These are phyloP conservation scores for Allolobophora icterica DNA, from an alignment of 2,888 invertebrate species.

Conservation along the genomic window DNA sequence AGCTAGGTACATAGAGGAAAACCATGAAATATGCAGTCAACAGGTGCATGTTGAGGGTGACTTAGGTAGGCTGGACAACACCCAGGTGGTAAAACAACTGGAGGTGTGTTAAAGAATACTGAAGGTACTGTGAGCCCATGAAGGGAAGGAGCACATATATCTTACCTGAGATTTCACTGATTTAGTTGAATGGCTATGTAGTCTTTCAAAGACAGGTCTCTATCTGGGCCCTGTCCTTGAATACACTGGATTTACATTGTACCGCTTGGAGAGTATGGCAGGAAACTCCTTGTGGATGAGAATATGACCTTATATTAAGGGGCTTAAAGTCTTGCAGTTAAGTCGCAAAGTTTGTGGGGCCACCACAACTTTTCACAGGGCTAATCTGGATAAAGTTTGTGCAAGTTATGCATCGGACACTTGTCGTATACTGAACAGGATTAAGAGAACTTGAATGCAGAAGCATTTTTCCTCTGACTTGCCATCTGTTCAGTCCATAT, in stretches of 20 bases:
- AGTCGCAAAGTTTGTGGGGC: background rate
- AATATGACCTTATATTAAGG: too few species aligned
- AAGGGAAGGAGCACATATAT: background rate
- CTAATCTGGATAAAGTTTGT: background rate
- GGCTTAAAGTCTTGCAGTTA: too few species aligned
- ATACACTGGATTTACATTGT: too few species aligned
- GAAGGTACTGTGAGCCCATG: background rate
- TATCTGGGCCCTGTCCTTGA: too few species aligned
- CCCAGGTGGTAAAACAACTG: background rate
- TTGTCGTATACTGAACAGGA: background rate
- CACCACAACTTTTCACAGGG: background rate
- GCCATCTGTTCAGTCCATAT: background rate
- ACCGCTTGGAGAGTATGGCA: too few species aligned
- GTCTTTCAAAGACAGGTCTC: background rate
- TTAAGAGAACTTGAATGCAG: background rate
- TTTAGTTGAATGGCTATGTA: too few species aligned
- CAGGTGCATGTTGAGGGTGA: background rate
- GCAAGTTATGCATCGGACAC: background rate
- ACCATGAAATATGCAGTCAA: background rate
- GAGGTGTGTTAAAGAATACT: background rate
- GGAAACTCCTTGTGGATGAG: too few species aligned
- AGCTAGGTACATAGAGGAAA: background rate
- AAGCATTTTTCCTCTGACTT: background rate
- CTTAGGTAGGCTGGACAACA: background rate
- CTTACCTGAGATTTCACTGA: too few species aligned